These are phyloP conservation scores for Anolis carolinensis DNA, from an alignment of 2,113 vertebrate species.

Conservation along the genomic window DNA sequence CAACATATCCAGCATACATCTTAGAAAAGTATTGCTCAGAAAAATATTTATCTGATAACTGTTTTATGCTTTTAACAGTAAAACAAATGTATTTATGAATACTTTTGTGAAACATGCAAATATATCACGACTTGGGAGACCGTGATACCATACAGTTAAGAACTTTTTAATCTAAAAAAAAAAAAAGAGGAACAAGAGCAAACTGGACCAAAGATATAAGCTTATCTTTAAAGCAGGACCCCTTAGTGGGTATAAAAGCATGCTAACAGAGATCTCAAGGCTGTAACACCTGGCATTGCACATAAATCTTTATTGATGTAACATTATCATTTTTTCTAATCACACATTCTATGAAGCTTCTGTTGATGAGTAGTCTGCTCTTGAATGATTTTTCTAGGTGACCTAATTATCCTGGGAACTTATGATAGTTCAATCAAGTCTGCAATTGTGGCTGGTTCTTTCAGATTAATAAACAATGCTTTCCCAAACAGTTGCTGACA, in stretches of 20 bases:
- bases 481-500: slow-evolving; percentile 6
- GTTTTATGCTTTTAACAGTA: background rate
- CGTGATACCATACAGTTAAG: background rate
- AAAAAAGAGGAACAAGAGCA: background rate
- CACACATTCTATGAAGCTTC: slow-evolving; percentile 48
- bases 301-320: slow-evolving; percentile 55
- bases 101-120: background rate
- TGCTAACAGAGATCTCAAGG: slow-evolving; percentile 25
- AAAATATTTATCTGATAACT: background rate
- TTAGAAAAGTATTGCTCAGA: background rate
- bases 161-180: background rate
- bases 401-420: background rate
- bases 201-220: background rate
- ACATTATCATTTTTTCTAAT: slow-evolving; percentile 52
- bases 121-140: slow-evolving; percentile 1
- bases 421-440: background rate
- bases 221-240: slow-evolving; percentile 30
- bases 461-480: slow-evolving; percentile 19
- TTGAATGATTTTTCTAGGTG: slow-evolving; percentile 45
- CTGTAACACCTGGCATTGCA: slow-evolving; percentile 48
- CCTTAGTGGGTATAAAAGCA: slow-evolving; percentile 15
- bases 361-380: slow-evolving; percentile 19
- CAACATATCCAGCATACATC: background rate
- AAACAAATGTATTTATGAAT: background rate
- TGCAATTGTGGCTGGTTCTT: slow-evolving; percentile 12